Evolutionary conservation across 92 coral and sea anemone genomes (phyloP).

Genomic region (Palythoa caribaeorum): DNA sequence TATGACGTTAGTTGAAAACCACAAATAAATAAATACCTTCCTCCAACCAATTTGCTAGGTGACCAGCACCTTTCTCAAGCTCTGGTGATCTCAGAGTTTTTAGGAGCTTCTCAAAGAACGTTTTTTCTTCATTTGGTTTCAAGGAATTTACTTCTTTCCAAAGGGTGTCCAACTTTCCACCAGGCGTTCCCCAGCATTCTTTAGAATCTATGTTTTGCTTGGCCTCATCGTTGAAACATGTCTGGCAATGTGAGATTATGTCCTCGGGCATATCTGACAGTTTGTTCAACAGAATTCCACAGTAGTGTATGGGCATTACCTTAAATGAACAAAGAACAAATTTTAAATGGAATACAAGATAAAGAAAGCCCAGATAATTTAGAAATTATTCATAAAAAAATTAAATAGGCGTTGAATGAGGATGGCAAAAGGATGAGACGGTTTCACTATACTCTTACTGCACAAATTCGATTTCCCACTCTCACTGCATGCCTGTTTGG

Average conservation of each 20-base stretch:
- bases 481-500: too few relatives aligned
- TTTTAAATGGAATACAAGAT: too few relatives aligned
- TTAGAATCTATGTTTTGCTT: background rate
- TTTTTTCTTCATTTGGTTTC: background rate
- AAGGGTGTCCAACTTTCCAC: conserved; percentile 7
- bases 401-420: too few relatives aligned
- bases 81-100: background rate
- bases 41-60: background rate
- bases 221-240: background rate
- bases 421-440: too few relatives aligned
- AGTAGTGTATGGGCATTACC: background rate
- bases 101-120: background rate
- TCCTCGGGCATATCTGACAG: conserved; percentile 32
- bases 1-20: too few relatives aligned
- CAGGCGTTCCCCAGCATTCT: background rate
- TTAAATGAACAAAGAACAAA: background rate
- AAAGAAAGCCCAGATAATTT: too few relatives aligned
- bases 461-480: too few relatives aligned
- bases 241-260: background rate
- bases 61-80: background rate
- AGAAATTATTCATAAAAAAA: too few relatives aligned
- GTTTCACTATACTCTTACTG: too few relatives aligned
- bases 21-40: background rate
- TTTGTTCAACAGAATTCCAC: conserved; percentile 13
- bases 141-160: conserved; percentile 2